A percentile compares a stretch with the other conserved stretches of the same genome.
phyloP scores from a whole-genome alignment of 2,888 invertebrate species.

The Lypha dubia region DNA sequence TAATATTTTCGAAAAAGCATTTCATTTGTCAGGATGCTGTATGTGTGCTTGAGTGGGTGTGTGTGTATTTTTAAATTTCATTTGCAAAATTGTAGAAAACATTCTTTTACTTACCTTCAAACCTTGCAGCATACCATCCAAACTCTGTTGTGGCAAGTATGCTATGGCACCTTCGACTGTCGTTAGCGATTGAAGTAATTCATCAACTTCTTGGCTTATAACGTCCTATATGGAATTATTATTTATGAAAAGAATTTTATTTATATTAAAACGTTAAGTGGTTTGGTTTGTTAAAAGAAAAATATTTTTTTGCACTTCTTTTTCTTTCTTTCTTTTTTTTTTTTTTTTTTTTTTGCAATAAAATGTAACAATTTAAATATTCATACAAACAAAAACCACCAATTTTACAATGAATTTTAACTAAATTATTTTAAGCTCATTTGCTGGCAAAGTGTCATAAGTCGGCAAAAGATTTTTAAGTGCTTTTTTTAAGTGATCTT shows the following conservation, averaged over 20 bases:
- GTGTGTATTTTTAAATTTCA: neutral
- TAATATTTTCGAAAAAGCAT: conserved; percentile 53
- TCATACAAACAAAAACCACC: conserved; percentile 34
- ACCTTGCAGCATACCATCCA: conserved; percentile 88
- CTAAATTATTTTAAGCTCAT: neutral
- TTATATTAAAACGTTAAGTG: conserved; percentile 8
- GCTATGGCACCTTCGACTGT: conserved; percentile 88
- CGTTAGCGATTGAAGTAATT: conserved; percentile 87
- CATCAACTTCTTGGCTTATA: conserved; percentile 88
- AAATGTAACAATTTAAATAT: neutral
- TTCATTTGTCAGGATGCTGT: conserved; percentile 60
- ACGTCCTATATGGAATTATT: conserved; percentile 84
- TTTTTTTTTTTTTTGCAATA: neutral
- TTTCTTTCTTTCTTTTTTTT: neutral
- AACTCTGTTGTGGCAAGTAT: conserved; percentile 88
- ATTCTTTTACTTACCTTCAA: conserved; percentile 86
- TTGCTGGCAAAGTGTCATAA: conserved; percentile 18
- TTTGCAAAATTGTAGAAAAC: neutral
- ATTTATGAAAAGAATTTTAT: conserved; percentile 59
- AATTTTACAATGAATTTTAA: conserved; percentile 15
- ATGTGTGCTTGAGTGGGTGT: no score
- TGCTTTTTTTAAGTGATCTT: no score
- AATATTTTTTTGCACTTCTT: neutral
- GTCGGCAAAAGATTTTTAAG: neutral
- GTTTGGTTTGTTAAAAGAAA: neutral